Evolutionary conservation across 2,797 vertebrate species (phyloP).

Genomic region (Meda fulgida): DNA sequence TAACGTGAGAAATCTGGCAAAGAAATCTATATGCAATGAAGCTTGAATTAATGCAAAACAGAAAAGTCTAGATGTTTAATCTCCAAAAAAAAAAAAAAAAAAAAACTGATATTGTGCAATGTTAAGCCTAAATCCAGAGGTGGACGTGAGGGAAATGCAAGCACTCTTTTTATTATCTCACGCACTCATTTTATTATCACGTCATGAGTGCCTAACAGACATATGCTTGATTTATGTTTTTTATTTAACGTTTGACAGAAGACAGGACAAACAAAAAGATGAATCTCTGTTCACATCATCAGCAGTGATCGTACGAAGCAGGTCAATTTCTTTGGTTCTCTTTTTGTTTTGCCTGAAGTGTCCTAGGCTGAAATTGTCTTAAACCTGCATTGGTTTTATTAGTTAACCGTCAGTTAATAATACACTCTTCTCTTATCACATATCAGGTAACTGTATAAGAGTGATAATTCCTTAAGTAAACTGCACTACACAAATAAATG

Average conservation of each 20-base stretch:
- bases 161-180: constrained; percentile 60
- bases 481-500: constrained; percentile 64
- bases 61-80: constrained; percentile 45
- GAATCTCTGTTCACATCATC: constrained; percentile 32
- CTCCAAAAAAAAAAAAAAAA: neutral
- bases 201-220: constrained; percentile 56
- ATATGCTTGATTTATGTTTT: constrained; percentile 73
- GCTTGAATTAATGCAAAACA: constrained; percentile 54
- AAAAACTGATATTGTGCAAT: constrained; percentile 61
- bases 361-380: constrained; percentile 57
- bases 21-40: constrained; percentile 63
- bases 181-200: constrained; percentile 56
- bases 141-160: constrained; percentile 53
- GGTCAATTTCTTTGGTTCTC: constrained; percentile 29
- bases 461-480: constrained; percentile 74
- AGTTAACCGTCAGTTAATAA: constrained; percentile 51
- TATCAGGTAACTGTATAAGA: constrained; percentile 62
- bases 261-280: constrained; percentile 29
- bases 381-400: constrained; percentile 50
- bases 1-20: constrained; percentile 45
- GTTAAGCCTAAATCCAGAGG: constrained; percentile 47
- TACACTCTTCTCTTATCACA: constrained; percentile 57
- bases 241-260: constrained; percentile 66
- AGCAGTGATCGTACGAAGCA: constrained; percentile 30
- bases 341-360: constrained; percentile 58